Evolutionary conservation across 2,888 invertebrate species (phyloP).

Genomic region (Omphaloscelis lunosa): DNA sequence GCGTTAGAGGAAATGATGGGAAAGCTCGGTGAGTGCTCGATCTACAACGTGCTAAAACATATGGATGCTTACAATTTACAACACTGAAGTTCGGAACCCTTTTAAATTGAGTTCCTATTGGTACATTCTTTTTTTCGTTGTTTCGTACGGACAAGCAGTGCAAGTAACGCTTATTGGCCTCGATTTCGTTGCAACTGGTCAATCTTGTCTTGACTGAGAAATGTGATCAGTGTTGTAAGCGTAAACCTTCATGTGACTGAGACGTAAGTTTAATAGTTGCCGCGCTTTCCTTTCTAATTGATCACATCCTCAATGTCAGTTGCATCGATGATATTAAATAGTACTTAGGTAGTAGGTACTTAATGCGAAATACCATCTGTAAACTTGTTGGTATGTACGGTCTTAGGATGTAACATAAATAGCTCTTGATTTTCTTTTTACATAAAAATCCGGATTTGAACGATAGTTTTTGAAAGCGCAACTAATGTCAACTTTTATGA

Average conservation of each 20-base stretch:
- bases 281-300: slow-evolving; percentile 73
- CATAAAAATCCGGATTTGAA: slow-evolving; percentile 46
- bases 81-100: slow-evolving; percentile 55
- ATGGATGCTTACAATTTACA: slow-evolving; percentile 69
- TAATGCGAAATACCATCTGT: slow-evolving; percentile 29
- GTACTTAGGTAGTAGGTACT: slow-evolving; percentile 22
- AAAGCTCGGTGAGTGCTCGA: slow-evolving; percentile 90
- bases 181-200: slow-evolving; percentile 70
- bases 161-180: slow-evolving; percentile 69
- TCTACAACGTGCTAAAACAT: slow-evolving; percentile 71
- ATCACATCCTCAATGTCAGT: slow-evolving; percentile 61
- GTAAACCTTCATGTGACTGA: slow-evolving; percentile 66
- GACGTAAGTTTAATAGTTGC: slow-evolving; percentile 62
- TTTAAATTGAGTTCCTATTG: slow-evolving; percentile 67
- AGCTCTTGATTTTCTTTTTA: slow-evolving; percentile 45
- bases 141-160: slow-evolving; percentile 57
- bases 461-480: slow-evolving; percentile 25
- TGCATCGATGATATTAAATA: slow-evolving; percentile 43
- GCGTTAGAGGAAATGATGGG: slow-evolving; percentile 93
- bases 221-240: slow-evolving; percentile 69
- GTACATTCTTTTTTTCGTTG: slow-evolving; percentile 61
- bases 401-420: slow-evolving; percentile 38
- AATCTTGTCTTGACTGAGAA: slow-evolving; percentile 71
- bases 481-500: slow-evolving; percentile 34
- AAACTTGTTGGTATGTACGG: slow-evolving; percentile 37